These are phyloP conservation scores for Holothuria glaberrima DNA, from an alignment of 35 echinoderm and acorn worm species.

Conservation along the genomic window DNA sequence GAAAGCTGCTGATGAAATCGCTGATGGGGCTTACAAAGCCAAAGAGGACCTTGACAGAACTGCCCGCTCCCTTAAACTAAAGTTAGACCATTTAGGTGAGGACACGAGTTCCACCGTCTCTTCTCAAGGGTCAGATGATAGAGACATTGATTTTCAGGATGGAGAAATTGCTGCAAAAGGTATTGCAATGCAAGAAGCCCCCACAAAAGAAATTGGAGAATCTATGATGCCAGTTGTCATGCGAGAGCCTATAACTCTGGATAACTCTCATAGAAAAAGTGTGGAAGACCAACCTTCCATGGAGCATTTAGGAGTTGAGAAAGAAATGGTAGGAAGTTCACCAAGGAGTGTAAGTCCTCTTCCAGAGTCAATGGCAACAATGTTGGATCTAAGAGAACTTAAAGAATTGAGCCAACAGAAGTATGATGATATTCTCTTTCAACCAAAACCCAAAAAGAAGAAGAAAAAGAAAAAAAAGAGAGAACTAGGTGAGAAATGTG, in stretches of 20 bases:
- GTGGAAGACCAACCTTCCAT: too few relatives aligned
- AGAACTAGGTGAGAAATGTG: neutral
- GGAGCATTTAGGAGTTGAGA: neutral
- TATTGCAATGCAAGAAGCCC: neutral
- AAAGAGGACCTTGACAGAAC: constrained; percentile 74
- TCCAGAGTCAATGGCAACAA: neutral
- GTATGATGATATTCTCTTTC: constrained; percentile 87
- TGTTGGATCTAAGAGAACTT: constrained; percentile 48
- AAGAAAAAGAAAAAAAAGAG: constrained; percentile 76
- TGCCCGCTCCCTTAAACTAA: constrained; percentile 66
- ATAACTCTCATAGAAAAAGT: neutral
- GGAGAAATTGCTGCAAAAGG: neutral
- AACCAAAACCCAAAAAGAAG: constrained; percentile 78
- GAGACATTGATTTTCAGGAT: neutral
- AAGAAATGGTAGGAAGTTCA: neutral
- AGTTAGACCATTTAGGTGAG: constrained; percentile 54
- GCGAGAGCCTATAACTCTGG: neutral
- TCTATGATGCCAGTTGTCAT: neutral
- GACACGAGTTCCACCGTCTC: constrained; percentile 28
- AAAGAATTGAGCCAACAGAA: constrained; percentile 63
- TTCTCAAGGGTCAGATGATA: constrained; percentile 19
- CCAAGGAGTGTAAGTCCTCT: constrained; percentile 18
- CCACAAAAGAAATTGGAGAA: neutral
- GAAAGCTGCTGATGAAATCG: constrained; percentile 80
- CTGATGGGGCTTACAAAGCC: constrained; percentile 66